phyloP scores from a whole-genome alignment of 1,140 invertebrate genomes.

The Tetragonula clypearis region DNA sequence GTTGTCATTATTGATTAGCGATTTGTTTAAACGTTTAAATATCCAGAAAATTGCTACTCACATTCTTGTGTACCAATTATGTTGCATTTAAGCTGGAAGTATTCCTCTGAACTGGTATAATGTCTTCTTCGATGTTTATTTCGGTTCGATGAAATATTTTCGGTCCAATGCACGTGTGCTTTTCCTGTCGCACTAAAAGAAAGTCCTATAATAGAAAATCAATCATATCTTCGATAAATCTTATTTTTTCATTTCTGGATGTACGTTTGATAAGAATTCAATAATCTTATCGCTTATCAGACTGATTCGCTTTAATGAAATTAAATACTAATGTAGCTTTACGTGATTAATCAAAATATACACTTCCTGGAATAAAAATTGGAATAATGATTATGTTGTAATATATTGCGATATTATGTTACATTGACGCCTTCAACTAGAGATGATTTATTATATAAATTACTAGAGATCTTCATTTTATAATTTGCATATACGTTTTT shows the following conservation, averaged over 20 bases:
- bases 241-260: not conserved
- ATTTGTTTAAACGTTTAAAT: not conserved
- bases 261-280: not conserved
- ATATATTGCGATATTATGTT: not conserved
- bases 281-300: not conserved
- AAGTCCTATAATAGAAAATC: constrained; percentile 6
- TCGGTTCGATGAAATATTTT: not conserved
- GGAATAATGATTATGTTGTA: not conserved
- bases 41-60: not conserved
- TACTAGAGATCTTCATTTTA: accelerated
- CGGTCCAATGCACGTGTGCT: constrained; percentile 52
- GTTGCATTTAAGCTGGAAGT: constrained; percentile 48
- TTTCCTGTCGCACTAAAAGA: constrained; percentile 38
- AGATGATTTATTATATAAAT: accelerated
- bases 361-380: not conserved
- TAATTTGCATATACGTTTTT: not conserved
- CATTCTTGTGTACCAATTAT: constrained; percentile 29
- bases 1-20: accelerated
- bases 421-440: accelerated
- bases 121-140: not conserved
- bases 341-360: not conserved
- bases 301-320: not conserved
- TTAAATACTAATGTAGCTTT: not conserved
- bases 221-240: not conserved
- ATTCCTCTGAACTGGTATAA: constrained; percentile 30